A percentile compares a stretch with the other conserved stretches of the same genome.
Evolutionary conservation across 2,113 vertebrate species (phyloP).

Genomic region (Caranx ignobilis): DNA sequence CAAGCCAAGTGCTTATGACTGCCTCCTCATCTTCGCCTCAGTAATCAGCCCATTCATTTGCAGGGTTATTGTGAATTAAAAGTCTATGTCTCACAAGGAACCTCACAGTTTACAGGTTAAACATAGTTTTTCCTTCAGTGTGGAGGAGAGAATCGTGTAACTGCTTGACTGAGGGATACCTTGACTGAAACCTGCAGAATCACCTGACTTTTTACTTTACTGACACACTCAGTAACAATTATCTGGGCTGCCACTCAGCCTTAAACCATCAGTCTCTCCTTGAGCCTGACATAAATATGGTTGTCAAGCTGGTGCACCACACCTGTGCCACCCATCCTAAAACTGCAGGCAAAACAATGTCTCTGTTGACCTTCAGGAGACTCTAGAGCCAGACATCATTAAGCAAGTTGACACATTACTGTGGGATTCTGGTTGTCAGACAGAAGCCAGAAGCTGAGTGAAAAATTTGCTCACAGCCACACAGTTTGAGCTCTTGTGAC

Average conservation of each 20-base stretch:
- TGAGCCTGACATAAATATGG: no score
- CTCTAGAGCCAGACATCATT: not conserved
- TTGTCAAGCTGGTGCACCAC: no score
- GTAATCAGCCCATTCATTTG: slow-evolving; percentile 83
- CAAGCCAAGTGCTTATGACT: slow-evolving; percentile 82
- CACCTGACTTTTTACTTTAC: not conserved
- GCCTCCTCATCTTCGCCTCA: slow-evolving; percentile 77
- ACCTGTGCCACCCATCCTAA: not conserved
- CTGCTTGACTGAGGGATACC: slow-evolving; percentile 5
- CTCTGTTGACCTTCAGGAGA: not conserved
- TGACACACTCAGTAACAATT: not conserved
- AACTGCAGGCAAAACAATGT: not conserved
- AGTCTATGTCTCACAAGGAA: slow-evolving; percentile 65
- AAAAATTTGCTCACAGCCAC: not conserved
- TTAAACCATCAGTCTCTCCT: not conserved
- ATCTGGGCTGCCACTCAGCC: not conserved
- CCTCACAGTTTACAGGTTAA: slow-evolving; percentile 68
- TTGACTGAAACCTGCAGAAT: not conserved
- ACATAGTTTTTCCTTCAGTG: slow-evolving; percentile 18
- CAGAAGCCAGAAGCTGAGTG: not conserved
- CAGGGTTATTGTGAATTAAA: slow-evolving; percentile 82
- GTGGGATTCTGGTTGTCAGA: not conserved
- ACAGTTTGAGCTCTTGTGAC: not conserved
- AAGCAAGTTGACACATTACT: not conserved
- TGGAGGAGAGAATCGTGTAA: slow-evolving; percentile 18